Evolutionary conservation across 2,888 invertebrate genomes (phyloP).

Genomic region (Dicycla oo): DNA sequence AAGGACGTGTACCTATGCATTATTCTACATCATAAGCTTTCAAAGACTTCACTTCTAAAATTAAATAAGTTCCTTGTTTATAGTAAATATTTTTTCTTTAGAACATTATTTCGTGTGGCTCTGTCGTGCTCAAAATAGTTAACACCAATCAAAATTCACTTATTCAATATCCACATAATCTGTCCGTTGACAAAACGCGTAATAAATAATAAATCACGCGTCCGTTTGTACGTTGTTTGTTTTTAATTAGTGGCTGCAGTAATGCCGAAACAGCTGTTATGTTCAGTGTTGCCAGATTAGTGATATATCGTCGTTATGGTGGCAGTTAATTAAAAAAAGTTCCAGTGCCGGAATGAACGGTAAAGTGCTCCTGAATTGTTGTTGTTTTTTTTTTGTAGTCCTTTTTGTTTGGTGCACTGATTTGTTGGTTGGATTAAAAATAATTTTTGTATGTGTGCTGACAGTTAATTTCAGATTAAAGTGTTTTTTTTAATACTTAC

Average conservation of each 20-base stretch:
- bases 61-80: neutral
- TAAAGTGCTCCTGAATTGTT: conserved; percentile 49
- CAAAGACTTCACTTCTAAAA: neutral
- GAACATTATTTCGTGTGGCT: neutral
- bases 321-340: conserved; percentile 64
- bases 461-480: neutral
- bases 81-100: neutral
- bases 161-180: conserved; percentile 55
- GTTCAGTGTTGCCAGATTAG: conserved; percentile 62
- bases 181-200: conserved; percentile 59
- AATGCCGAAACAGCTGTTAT: conserved; percentile 61
- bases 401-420: conserved; percentile 16
- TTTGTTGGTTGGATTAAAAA: conserved; percentile 21
- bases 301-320: conserved; percentile 60
- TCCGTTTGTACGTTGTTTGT: conserved; percentile 80
- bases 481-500: too few species aligned
- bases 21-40: neutral
- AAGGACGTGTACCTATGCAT: neutral
- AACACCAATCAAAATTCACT: conserved; percentile 56
- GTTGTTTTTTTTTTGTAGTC: conserved; percentile 2
- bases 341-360: conserved; percentile 45
- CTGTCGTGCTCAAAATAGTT: conserved; percentile 14
- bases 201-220: conserved; percentile 66
- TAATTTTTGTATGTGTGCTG: neutral
- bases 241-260: conserved; percentile 81